A percentile compares a stretch with the other conserved stretches of the same genome.
phyloP scores from a whole-genome alignment of 2,113 vertebrate genomes.

The Mesocricetus auratus region DNA sequence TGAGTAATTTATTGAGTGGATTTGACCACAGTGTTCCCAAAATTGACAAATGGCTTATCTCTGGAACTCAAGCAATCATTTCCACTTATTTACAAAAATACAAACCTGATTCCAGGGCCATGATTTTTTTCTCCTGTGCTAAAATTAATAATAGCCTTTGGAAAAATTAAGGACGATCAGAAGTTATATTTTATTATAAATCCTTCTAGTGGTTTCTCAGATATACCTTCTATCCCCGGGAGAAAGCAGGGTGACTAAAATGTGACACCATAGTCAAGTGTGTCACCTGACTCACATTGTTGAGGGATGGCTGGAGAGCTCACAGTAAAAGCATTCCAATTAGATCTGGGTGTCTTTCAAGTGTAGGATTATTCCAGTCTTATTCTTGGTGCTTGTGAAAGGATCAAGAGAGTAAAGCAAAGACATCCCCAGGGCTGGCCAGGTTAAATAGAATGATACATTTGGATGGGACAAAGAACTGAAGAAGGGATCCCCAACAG shows the following conservation, averaged over 20 bases:
- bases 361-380: background rate
- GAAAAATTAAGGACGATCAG: background rate
- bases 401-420: background rate
- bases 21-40: background rate
- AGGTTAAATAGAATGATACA: background rate
- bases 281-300: conserved; percentile 49
- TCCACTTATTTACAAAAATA: conserved; percentile 19
- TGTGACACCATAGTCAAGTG: background rate
- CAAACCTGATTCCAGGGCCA: background rate
- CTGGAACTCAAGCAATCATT: background rate
- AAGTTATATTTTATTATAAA: conserved; percentile 43
- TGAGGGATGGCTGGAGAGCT: background rate
- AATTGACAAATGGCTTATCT: conserved; percentile 1
- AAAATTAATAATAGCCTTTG: conserved; percentile 45
- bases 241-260: background rate
- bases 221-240: background rate
- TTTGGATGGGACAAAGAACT: background rate
- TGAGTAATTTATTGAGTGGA: conserved; percentile 36
- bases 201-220: conserved; percentile 21
- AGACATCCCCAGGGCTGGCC: no score
- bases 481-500: background rate
- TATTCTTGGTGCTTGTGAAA: conserved; percentile 13
- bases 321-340: background rate
- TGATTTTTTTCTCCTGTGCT: background rate
- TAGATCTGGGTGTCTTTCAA: background rate